These are phyloP conservation scores for Hoplodrina blanda DNA, from an alignment of 2,888 invertebrate genomes.

Conservation along the genomic window DNA sequence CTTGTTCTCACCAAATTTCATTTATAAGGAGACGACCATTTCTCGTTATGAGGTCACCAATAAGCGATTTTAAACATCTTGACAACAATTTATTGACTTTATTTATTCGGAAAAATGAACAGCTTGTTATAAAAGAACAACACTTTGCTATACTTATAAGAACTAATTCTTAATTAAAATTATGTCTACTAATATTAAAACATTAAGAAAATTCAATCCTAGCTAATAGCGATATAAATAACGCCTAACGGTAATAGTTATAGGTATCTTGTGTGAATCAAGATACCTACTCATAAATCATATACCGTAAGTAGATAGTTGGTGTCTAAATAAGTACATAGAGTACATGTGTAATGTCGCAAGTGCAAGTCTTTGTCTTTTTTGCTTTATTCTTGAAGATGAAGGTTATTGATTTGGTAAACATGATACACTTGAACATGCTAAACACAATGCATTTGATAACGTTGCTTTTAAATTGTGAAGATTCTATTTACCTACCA, in stretches of 20 bases:
- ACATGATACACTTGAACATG: conserved; percentile 34
- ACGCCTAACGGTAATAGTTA: conserved; percentile 36
- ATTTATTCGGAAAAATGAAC: too few species aligned
- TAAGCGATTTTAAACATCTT: background rate
- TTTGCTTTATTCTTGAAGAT: conserved; percentile 53
- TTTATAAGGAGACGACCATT: background rate
- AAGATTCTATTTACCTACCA: background rate
- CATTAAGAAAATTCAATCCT: conserved; percentile 8
- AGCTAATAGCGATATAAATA: conserved; percentile 12
- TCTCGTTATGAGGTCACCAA: background rate
- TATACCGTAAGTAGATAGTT: conserved; percentile 51
- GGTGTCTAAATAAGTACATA: conserved; percentile 41
- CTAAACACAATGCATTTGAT: conserved; percentile 8
- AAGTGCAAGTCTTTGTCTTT: conserved; percentile 58
- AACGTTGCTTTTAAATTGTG: conserved; percentile 24
- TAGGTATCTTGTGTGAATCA: conserved; percentile 35
- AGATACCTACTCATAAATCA: conserved; percentile 49
- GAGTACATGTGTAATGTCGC: conserved; percentile 59
- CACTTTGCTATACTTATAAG: too few species aligned
- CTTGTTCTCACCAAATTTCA: too few species aligned
- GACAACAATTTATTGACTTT: background rate
- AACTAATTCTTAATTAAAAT: too few species aligned
- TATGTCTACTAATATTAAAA: background rate
- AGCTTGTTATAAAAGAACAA: background rate
- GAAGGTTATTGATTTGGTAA: conserved; percentile 57